Evolutionary conservation across 2,113 vertebrate species (phyloP), one percentile per base, ranked within the genome.

Genomic region (Erythrocercus mccallii): DNA sequence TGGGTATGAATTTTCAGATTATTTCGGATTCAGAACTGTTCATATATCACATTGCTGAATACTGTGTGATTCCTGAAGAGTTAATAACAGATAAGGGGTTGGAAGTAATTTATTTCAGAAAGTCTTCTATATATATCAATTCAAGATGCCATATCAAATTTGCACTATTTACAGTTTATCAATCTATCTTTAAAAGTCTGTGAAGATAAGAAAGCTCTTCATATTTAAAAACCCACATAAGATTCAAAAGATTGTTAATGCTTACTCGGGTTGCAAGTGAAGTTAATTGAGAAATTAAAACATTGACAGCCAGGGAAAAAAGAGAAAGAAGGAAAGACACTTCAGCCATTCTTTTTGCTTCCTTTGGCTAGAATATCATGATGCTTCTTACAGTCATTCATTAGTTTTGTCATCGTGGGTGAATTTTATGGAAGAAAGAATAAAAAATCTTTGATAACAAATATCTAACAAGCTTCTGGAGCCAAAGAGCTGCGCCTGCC

Each of bases 201-300:
- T 88, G 78, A 94, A 96, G 88, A 96, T 96, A 94, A 88, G 50
- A 83, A 92, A 93, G 47, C 80, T 48, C 76, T 94, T 94, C 65
- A 48, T 94, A 76, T 84, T 81, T 79, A 86, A 96, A 92, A 77
- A 40, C 17, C 13, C 40, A 76, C 12, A 50, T 58, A 80, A 96
- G 88, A 83, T 90, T 88, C 48, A 86, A 86, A 92, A 90, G 86
- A 93, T 78, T 94, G 16, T 33, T 92, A 71, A 61, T 71, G 44
- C 76, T 95, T 95, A 70, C 24, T 40, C 94, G 19, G 37, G 30
- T 77, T 95, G 74, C 4, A 6, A 90, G 44, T 83, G 40, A 92
- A 81, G n/a, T 86, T 94, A 94, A 85, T 15, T 88, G 79, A 80
- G 54, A 91, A 91, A 90, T 92, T 85, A 62, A 88, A 92, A 86